Evolutionary conservation across 2,888 invertebrate species (phyloP), one percentile per base, ranked within the genome.

Genomic region (Notodonta ziczac): DNA sequence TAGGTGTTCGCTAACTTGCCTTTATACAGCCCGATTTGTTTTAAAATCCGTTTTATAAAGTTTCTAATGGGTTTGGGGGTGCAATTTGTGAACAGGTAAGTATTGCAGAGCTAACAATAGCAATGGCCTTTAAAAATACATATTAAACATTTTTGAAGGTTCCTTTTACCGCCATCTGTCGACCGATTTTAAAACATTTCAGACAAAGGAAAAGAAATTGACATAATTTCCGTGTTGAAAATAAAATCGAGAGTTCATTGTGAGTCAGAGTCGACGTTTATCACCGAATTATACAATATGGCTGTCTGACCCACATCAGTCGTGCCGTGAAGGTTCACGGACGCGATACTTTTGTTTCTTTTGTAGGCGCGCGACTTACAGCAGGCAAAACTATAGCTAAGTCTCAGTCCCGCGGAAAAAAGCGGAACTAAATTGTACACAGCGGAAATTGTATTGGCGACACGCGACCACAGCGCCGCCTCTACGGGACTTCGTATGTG

Each of bases 1-100:
- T 78, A 77, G 80, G 79, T 82, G 81, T 81, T 80, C 73, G 78
- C 69, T 66, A 69, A 69, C 70, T 53, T 16, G 54, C 39, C n/a
- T 35, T 1, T 39, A 12, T 57, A 58, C 62, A 74, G 67, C 67
- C 74, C 61, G 63, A 60, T 76, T 71, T 55, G 62, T 69, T 69
- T 59, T 74, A 65, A 71, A 70, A 59, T 55, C 67, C 70, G 74
- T 74, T 76, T 73, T n/a, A n/a, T 5, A 61, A 67, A 77, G 74
- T 68, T 76, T 76, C 60, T 73, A 76, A 68, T 72, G 69, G 67
- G 66, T 74, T 74, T 73, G n/a, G 16, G 61, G 63, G 50, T 39
- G 54, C 8, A 13, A 12, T n/a, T 53, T 35, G 13, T 44, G 1
- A 40, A 40, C 9, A 40, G 9, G 8, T n/a, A n/a, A n/a, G n/a